phyloP scores from a whole-genome alignment of 2,888 invertebrate genomes.

The Alcis repandata region DNA sequence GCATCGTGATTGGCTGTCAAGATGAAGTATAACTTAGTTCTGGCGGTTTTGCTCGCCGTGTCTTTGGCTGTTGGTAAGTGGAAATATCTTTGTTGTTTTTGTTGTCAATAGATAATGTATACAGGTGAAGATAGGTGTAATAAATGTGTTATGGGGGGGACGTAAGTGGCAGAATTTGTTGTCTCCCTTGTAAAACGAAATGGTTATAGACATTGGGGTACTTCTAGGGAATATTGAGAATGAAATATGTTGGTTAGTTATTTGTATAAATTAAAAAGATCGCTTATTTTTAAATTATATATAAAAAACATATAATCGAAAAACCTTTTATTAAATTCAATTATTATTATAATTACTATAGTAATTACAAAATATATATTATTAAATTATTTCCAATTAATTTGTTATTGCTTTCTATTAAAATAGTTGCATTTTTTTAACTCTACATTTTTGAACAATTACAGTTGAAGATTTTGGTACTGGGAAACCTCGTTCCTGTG shows the following conservation, averaged over 20 bases:
- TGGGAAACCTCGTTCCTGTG: too few relatives aligned
- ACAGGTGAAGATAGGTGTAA: slow-evolving; percentile 9
- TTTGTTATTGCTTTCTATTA: too few relatives aligned
- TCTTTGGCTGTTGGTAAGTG: slow-evolving; percentile 72
- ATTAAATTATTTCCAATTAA: too few relatives aligned
- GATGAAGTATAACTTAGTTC: slow-evolving; percentile 70
- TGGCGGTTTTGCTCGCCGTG: slow-evolving; percentile 66
- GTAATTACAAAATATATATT: too few relatives aligned
- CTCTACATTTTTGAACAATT: too few relatives aligned
- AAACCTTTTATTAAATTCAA: too few relatives aligned
- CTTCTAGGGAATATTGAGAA: not conserved
- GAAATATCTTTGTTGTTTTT: slow-evolving; percentile 6
- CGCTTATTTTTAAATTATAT: too few relatives aligned
- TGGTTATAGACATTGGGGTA: slow-evolving; percentile 1
- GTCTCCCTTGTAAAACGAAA: slow-evolving; percentile 14
- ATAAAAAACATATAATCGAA: too few relatives aligned
- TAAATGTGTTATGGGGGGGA: slow-evolving; percentile 14
- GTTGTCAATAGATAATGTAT: not conserved
- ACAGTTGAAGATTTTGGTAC: too few relatives aligned
- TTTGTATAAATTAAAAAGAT: not conserved
- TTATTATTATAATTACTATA: too few relatives aligned
- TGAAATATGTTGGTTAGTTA: not conserved
- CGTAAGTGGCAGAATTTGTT: slow-evolving; percentile 12
- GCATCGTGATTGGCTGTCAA: slow-evolving; percentile 58
- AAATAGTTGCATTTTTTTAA: too few relatives aligned